phyloP scores from a whole-genome alignment of 2,888 invertebrate species.

The Ophioninae sp. region DNA sequence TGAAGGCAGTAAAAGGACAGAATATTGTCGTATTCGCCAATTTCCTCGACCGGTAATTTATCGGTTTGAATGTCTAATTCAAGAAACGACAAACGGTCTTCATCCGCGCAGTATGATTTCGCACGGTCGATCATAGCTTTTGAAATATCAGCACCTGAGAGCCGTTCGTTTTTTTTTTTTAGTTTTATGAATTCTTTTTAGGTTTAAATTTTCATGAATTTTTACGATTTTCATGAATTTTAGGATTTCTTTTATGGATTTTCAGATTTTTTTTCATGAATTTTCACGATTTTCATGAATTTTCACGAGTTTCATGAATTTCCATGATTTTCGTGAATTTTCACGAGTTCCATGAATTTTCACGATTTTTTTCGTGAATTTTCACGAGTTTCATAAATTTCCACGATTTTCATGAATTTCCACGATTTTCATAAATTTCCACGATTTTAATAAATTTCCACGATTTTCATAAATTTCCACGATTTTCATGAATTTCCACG shows the following conservation, averaged over 20 bases:
- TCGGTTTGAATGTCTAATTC: conserved; percentile 84
- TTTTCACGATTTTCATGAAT: not conserved
- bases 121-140: conserved; percentile 88
- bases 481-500: too few relatives aligned
- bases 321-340: too few relatives aligned
- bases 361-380: too few relatives aligned
- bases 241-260: too few relatives aligned
- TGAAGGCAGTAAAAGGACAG: conserved; percentile 91
- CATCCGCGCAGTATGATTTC: conserved; percentile 82
- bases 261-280: too few relatives aligned
- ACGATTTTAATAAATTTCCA: too few relatives aligned
- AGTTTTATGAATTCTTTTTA: not conserved
- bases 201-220: not conserved
- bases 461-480: too few relatives aligned
- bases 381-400: too few relatives aligned
- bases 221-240: not conserved
- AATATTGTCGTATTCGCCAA: conserved; percentile 85
- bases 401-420: too few relatives aligned
- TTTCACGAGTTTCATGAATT: not conserved
- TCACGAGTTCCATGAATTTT: too few relatives aligned
- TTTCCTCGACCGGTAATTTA: conserved; percentile 81
- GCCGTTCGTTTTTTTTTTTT: not conserved
- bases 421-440: too few relatives aligned
- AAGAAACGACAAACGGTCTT: conserved; percentile 81
- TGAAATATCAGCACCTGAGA: conserved; percentile 87